These are phyloP conservation scores for Gouania willdenowi DNA, from an alignment of 2,797 vertebrate genomes.

Conservation along the genomic window DNA sequence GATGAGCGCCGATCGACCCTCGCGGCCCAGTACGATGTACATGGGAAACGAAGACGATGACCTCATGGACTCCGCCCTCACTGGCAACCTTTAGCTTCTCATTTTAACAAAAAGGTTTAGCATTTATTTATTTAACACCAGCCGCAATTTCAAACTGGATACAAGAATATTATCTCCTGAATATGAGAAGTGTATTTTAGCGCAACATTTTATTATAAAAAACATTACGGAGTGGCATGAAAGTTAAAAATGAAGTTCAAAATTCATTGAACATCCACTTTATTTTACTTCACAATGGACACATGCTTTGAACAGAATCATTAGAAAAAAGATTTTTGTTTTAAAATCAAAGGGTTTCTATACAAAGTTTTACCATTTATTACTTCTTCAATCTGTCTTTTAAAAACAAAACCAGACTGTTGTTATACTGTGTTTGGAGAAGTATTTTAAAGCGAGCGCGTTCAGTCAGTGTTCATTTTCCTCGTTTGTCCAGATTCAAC, in stretches of 20 bases:
- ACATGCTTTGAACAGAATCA: too few species aligned
- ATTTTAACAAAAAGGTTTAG: too few species aligned
- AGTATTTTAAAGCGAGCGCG: conserved; percentile 41
- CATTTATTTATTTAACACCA: conserved; percentile 56
- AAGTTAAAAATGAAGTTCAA: too few species aligned
- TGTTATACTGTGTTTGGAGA: conserved; percentile 30
- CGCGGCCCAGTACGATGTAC: conserved; percentile 88
- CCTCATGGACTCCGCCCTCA: conserved; percentile 96
- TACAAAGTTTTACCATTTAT: conserved; percentile 5
- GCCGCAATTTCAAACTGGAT: conserved; percentile 12
- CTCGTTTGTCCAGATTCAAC: conserved; percentile 36
- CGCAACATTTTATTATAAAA: conserved; percentile 24
- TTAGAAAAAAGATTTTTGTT: too few species aligned
- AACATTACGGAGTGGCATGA: too few species aligned
- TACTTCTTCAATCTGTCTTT: conserved; percentile 1
- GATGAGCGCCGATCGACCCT: conserved; percentile 84
- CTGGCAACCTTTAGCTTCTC: conserved; percentile 80
- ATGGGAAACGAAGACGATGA: conserved; percentile 95
- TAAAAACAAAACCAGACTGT: conserved; percentile 9
- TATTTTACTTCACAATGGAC: too few species aligned
- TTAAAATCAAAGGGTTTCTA: conserved; percentile 8
- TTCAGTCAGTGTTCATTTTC: conserved; percentile 46
- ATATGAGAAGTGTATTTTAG: conserved; percentile 13
- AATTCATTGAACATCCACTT: too few species aligned
- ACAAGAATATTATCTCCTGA: background rate